These are phyloP conservation scores for Atlantisia rogersi DNA, from an alignment of 2,113 vertebrate species.

Conservation along the genomic window DNA sequence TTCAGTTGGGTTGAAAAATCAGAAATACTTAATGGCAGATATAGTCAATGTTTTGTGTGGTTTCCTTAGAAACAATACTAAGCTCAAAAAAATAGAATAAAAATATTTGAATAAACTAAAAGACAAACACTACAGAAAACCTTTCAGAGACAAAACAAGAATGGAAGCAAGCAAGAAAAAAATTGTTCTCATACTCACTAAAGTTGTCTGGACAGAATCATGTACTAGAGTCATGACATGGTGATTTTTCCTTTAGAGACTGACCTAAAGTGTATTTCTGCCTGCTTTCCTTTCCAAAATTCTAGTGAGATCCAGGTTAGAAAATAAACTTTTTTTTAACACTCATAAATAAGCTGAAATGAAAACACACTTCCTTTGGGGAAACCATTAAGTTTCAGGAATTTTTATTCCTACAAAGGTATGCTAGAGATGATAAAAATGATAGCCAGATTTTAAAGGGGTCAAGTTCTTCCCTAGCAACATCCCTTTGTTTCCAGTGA, in stretches of 20 bases:
- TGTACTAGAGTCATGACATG: not conserved
- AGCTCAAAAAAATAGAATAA: not conserved
- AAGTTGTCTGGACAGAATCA: not conserved
- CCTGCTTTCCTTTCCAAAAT: not conserved
- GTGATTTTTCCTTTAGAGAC: not conserved
- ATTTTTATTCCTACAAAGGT: not conserved
- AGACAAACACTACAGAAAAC: not conserved
- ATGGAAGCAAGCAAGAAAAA: not conserved
- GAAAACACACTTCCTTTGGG: not conserved
- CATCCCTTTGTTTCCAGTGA: not conserved
- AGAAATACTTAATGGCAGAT: not conserved
- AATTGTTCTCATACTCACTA: not conserved
- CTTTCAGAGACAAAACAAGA: not conserved
- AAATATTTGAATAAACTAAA: not conserved
- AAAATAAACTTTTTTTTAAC: not conserved
- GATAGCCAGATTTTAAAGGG: not conserved
- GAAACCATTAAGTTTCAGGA: not conserved
- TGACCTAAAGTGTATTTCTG: not conserved
- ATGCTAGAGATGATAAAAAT: not conserved
- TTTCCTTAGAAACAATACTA: not conserved
- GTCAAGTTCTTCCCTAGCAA: not conserved
- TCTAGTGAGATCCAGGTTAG: not conserved
- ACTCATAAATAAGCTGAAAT: not conserved
- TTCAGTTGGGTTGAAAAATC: not conserved
- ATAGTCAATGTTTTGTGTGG: not conserved